Percentiles rank a stretch among this genome's conserved stretches.
These are phyloP conservation scores for Ispidina picta DNA, from an alignment of 2,797 vertebrate genomes.

Conservation along the genomic window DNA sequence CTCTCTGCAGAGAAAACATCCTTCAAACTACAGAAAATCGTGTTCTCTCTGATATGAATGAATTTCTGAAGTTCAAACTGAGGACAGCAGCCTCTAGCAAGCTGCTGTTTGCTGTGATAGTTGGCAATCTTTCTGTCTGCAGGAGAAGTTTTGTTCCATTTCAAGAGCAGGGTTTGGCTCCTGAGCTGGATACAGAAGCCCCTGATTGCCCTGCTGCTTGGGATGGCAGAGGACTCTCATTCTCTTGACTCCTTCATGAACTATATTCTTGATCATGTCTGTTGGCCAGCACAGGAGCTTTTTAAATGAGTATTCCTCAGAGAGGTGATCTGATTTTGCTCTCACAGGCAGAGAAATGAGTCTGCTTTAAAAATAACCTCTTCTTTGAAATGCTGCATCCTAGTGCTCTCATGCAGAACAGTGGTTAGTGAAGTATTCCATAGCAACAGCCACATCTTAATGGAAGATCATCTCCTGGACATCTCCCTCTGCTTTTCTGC, in stretches of 20 bases:
- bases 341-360: constrained; percentile 39
- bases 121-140: not conserved
- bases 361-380: constrained; percentile 52
- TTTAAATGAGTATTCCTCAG: constrained; percentile 32
- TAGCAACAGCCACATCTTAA: constrained; percentile 56
- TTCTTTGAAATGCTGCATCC: constrained; percentile 37
- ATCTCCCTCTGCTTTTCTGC: constrained; percentile 62
- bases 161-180: not conserved
- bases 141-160: not conserved
- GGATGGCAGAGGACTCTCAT: not conserved
- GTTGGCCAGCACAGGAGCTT: constrained; percentile 27
- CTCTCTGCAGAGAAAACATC: not conserved
- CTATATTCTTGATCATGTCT: not conserved
- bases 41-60: not conserved
- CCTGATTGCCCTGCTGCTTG: not conserved
- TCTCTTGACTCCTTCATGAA: constrained; percentile 22
- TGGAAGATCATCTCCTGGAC: constrained; percentile 56
- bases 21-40: not conserved
- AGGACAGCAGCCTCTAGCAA: not conserved
- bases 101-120: not conserved
- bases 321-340: constrained; percentile 60
- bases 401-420: constrained; percentile 19
- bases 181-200: not conserved
- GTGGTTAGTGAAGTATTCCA: constrained; percentile 44
- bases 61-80: not conserved